Evolutionary conservation across 2,888 invertebrate genomes (phyloP), one percentile per base, ranked within the genome.

Genomic region (Rhorus exstirpatorius): DNA sequence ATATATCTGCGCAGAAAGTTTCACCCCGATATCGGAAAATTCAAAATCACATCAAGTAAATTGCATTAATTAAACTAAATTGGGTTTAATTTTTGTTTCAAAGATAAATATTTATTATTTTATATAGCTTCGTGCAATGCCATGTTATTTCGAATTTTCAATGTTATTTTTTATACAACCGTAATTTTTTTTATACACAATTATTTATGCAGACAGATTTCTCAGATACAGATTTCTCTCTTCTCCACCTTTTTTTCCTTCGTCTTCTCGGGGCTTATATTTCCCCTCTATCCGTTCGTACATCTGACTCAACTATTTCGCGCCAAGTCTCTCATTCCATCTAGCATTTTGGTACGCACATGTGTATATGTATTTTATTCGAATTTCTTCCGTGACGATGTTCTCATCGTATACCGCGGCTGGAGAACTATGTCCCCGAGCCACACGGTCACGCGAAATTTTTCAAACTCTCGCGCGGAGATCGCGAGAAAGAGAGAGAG

Each of bases 201-300:
- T 41, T 12, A 41, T 41, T 41, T 41, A 63, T 65, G 71, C 70
- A 78, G 72, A 84, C 72, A 84, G 81, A 75, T 81, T 79, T 68
- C 82, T 79, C n/a, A n/a, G n/a, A n/a, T n/a, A n/a, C n/a, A n/a
- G n/a, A n/a, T n/a, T n/a, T n/a, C n/a, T n/a, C n/a, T n/a, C n/a
- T 77, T 83, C 84, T 70, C 70, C 83, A 81, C 75, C 84, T 81
- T 85, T 81, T 80, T 83, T n/a, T n/a, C n/a, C 78, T 76, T 83
- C 68, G 24, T 31, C 38, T 51, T 68, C 17, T 17, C 65, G 46
- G 44, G 26, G 46, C 35, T 75, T 41, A 21, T 44, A 65, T 58
- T 49, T 38, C 19, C 58, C 75, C 78, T 80, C 79, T 77, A 70
- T 85, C 81, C 84, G 74, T 70, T 72, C 70, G 75, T 67, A 78